Conservation (phyloP, 2,888 invertebrate species). For the Prenolepis imparis region DNA sequence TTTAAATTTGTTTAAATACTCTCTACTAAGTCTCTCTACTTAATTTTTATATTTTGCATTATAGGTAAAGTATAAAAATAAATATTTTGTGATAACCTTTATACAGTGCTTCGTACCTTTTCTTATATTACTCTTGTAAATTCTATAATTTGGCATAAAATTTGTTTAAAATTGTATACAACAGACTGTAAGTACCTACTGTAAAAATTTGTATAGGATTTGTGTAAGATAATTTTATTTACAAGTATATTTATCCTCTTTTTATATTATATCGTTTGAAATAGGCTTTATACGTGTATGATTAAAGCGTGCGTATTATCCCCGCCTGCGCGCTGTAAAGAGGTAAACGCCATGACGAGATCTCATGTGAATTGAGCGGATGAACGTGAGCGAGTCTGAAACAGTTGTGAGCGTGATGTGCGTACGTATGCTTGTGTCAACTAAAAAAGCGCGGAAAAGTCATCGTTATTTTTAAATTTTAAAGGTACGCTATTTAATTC, state of each 20-base stretch:
- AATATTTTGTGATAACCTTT: not conserved
- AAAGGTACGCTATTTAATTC: slow-evolving; percentile 22
- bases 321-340: slow-evolving; percentile 80
- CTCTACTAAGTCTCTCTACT: not conserved
- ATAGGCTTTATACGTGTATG: slow-evolving; percentile 10
- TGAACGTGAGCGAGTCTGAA: slow-evolving; percentile 72
- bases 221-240: not conserved
- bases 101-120: not conserved
- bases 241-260: not conserved
- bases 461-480: not conserved
- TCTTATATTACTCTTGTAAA: not conserved
- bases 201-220: not conserved
- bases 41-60: not conserved
- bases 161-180: not conserved
- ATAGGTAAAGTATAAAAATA: not conserved
- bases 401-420: slow-evolving; percentile 78
- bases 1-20: not conserved
- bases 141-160: not conserved
- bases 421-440: slow-evolving; percentile 67
- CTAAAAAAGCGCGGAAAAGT: slow-evolving; percentile 58
- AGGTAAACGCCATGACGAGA: slow-evolving; percentile 80
- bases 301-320: slow-evolving; percentile 68
- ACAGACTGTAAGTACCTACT: not conserved
- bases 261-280: slow-evolving; percentile 6
- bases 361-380: slow-evolving; percentile 74